Evolutionary conservation across 2,113 vertebrate genomes (phyloP), one percentile per base, ranked within the genome.

Genomic region (Zootoca vivipara): DNA sequence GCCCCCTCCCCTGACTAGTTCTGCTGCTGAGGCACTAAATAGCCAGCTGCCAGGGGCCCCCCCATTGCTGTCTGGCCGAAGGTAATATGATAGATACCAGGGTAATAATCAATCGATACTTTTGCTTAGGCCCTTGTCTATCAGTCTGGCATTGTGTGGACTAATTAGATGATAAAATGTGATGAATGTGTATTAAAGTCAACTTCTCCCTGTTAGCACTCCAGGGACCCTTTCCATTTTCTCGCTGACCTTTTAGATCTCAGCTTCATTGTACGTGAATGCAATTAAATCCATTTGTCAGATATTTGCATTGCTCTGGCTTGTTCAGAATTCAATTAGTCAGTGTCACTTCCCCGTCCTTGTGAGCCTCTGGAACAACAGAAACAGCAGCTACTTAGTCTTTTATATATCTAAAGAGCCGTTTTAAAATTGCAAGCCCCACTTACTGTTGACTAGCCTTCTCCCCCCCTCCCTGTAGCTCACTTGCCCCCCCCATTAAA

Each of bases 111-210:
- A 97, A 98, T 99, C 98, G 94, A 98, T 99, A 98, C 93, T 94
- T 95, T 95, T 96, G 96, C 96, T 97, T 96, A 93, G 94, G 96
- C 92, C 95, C 93, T 94, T 94, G 97, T 97, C 98, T 97, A 97
- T 97, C 97, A 95, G 96, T 79, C 96, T 98, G 98, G 97, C 97
- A 97, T 97, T 97, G 96, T 96, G 96, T 89, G 94, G 96, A 97
- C 98, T 98, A 99, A 99, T 99, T 98, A 99, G 98, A 98, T 98
- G 98, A 98, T 99, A 98, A 98, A 98, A 98, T 97, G 98, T 99
- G 98, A 99, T 99, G 98, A 98, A 99, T 99, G 98, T 96, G 97
- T 97, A 97, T 98, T 98, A 98, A 98, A 98, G 95, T 97, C 97
- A 94, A 97, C 95, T 96, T 97, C 96, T 96, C 95, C 96, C 96